These are phyloP conservation scores for human DNA, from an alignment of 2,113 vertebrate species.

Conservation along the genomic window DNA sequence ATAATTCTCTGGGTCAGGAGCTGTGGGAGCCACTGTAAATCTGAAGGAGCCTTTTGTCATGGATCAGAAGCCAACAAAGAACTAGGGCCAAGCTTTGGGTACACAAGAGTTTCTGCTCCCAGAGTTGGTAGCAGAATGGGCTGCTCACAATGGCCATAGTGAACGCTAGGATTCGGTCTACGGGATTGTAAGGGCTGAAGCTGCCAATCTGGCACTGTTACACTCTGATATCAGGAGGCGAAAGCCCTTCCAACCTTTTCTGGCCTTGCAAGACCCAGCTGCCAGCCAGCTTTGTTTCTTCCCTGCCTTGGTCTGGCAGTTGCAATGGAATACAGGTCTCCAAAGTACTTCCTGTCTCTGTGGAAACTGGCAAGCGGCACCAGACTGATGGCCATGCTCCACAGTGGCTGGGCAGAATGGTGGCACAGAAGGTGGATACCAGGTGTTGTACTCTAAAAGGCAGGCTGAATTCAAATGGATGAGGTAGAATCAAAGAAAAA, in stretches of 20 bases:
- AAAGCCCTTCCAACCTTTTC: slow-evolving; percentile 77
- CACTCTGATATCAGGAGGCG: slow-evolving; percentile 50
- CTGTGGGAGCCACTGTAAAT: slow-evolving; percentile 69
- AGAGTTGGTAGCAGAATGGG: slow-evolving; percentile 23
- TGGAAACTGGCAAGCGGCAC: slow-evolving; percentile 75
- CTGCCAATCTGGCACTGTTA: slow-evolving; percentile 60
- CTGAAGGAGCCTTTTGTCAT: slow-evolving; percentile 72
- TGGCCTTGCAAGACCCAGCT: slow-evolving; percentile 74
- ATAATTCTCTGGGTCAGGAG: slow-evolving; percentile 55
- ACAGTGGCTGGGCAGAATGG: slow-evolving; percentile 48
- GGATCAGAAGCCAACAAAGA: slow-evolving; percentile 50
- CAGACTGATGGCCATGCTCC: slow-evolving; percentile 38
- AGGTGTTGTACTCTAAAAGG: slow-evolving; percentile 62
- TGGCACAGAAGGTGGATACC: slow-evolving; percentile 64
- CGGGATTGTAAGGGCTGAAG: slow-evolving; percentile 36
- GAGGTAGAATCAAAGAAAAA: slow-evolving; percentile 41
- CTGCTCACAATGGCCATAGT: slow-evolving; percentile 11
- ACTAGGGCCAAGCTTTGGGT: slow-evolving; percentile 43
- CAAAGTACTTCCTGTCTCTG: slow-evolving; percentile 70
- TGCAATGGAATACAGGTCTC: slow-evolving; percentile 55
- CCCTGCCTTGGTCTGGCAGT: slow-evolving; percentile 71
- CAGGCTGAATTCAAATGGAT: not conserved
- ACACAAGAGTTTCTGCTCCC: slow-evolving; percentile 16
- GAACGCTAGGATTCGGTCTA: slow-evolving; percentile 51
- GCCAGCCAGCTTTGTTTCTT: slow-evolving; percentile 74